These are phyloP conservation scores for Hirtodrosophila cameraria DNA, from an alignment of 2,888 invertebrate genomes.

Conservation along the genomic window DNA sequence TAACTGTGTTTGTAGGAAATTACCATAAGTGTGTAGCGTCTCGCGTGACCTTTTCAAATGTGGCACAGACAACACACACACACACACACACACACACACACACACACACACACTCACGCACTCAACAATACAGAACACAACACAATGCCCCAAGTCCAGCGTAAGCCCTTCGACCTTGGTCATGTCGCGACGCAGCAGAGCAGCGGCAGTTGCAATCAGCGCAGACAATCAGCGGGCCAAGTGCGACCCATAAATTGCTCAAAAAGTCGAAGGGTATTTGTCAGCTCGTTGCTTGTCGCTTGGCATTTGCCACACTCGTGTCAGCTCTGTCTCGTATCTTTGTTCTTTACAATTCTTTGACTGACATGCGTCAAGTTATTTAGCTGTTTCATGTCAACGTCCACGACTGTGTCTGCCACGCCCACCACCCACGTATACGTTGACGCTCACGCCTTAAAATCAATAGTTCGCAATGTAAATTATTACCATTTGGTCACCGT, in stretches of 20 bases:
- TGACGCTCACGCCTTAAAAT: slow-evolving; percentile 45
- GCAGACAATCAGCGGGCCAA: slow-evolving; percentile 67
- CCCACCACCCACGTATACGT: slow-evolving; percentile 7
- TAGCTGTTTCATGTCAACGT: slow-evolving; percentile 14
- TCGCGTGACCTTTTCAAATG: slow-evolving; percentile 64
- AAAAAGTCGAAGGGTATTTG: slow-evolving; percentile 79
- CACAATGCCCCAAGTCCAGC: slow-evolving; percentile 29
- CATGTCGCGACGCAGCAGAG: slow-evolving; percentile 41
- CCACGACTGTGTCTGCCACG: too few relatives aligned
- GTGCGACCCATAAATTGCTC: slow-evolving; percentile 73
- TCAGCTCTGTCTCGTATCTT: slow-evolving; percentile 27
- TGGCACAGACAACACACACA: slow-evolving; percentile 49
- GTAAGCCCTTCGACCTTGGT: slow-evolving; percentile 74
- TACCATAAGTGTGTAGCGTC: slow-evolving; percentile 6
- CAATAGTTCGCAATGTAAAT: slow-evolving; percentile 75
- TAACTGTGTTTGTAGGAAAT: too few relatives aligned
- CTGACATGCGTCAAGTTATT: slow-evolving; percentile 76
- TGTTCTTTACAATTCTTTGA: slow-evolving; percentile 51
- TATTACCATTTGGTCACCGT: slow-evolving; percentile 57
- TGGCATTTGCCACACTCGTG: slow-evolving; percentile 33
- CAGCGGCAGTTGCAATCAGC: slow-evolving; percentile 67
- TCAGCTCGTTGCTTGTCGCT: slow-evolving; percentile 66
- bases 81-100: background rate
- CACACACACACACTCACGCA: slow-evolving; percentile 7
- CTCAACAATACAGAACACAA: too few relatives aligned